Evolutionary conservation across 2,888 invertebrate species (phyloP).

Genomic region (Drosophila mulleri): DNA sequence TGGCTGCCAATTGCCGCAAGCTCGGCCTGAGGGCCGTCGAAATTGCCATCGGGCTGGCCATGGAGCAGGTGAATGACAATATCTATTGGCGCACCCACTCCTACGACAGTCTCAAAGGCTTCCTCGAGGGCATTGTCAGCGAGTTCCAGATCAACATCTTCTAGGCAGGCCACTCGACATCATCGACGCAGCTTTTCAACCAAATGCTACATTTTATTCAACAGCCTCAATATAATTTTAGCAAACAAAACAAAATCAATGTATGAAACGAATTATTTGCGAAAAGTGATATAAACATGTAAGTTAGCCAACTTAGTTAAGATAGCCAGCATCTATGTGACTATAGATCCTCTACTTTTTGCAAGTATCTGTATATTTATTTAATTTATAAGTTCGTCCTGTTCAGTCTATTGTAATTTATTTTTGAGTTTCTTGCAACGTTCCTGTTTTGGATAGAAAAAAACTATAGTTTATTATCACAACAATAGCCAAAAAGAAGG

Average conservation of each 20-base stretch:
- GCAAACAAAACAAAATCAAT: conserved; percentile 1
- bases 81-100: conserved; percentile 84
- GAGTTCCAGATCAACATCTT: conserved; percentile 84
- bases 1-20: conserved; percentile 80
- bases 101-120: conserved; percentile 83
- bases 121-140: conserved; percentile 83
- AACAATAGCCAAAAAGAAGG: conserved; percentile 28
- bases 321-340: conserved; percentile 25
- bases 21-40: conserved; percentile 83
- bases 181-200: conserved; percentile 44
- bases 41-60: conserved; percentile 82
- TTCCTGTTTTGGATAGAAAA: conserved; percentile 57
- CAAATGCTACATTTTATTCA: conserved; percentile 60
- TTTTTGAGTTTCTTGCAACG: conserved; percentile 59
- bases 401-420: conserved; percentile 51
- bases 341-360: conserved; percentile 53
- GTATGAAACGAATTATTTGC: conserved; percentile 76
- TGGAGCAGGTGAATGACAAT: conserved; percentile 85
- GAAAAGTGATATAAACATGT: conserved; percentile 84
- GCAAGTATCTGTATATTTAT: conserved; percentile 65
- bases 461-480: conserved; percentile 27
- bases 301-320: conserved; percentile 77
- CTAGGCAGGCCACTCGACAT: conserved; percentile 61
- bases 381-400: conserved; percentile 57
- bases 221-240: conserved; percentile 73